Evolutionary conservation across 1,140 invertebrate genomes (phyloP), one percentile per base, ranked within the genome.

Genomic region (Aplysia californica): DNA sequence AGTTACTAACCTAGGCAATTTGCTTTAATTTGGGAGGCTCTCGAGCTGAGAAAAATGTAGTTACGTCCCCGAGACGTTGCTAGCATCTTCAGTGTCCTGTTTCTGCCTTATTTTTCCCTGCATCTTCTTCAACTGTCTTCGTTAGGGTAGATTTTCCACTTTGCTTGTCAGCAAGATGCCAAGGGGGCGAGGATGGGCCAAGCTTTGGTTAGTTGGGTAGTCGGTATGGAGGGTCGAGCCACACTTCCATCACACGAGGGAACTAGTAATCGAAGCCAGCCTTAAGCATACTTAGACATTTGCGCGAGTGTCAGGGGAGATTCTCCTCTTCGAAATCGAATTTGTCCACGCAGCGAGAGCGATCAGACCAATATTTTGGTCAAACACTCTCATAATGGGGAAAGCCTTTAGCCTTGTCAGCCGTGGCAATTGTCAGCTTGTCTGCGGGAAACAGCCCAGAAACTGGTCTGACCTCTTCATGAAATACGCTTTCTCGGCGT

Each of bases 261-360:
- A n/a, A n/a, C n/a, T n/a, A 1, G 61, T 65, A 65, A 65, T 35
- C 33, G 61, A 65, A 65, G 39, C 33, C 35, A n/a, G 38, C 38
- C 66, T 68, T 44, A 68, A 68, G 66, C 66, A 68, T 68, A 68
- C 66, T 68, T 68, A 68, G 31, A 39, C 66, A 68, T 41, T 68
- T 68, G 66, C 31, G 26, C 39, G 44, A 26, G 44, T 39, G 38
- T 68, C 66, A 68, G 66, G 44, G 36, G 18, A 2, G 39, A 68
- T 68, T 68, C 44, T 39, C 66, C 41, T 18, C 3, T 2, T 26
- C 18, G 2, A 44, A 68, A 68, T 68, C 10, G 39, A 68, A 68
- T 44, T 68, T 68, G 38, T n/a, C 20, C 66, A 23, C 36, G 66
- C 66, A 41, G 35, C 21, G 66, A 41, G 38, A 39, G 23, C 66